A percentile compares a stretch with the other conserved stretches of the same genome.
phyloP scores from a whole-genome alignment of 2,797 vertebrate species.

The Chaetodon trifasciatus region DNA sequence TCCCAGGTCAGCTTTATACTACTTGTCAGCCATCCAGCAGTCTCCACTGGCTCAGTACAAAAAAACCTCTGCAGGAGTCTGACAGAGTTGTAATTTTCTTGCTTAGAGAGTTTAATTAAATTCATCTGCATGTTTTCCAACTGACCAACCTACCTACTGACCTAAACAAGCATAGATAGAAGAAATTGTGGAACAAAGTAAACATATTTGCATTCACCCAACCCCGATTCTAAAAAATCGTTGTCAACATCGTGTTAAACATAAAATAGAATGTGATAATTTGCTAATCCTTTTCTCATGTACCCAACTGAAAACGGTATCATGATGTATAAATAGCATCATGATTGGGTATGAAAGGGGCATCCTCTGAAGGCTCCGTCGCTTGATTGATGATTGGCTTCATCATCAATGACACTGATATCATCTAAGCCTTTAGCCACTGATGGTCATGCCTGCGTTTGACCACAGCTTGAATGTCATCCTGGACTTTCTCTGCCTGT shows the following conservation, averaged over 20 bases:
- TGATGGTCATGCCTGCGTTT: background rate
- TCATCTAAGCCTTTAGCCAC: background rate
- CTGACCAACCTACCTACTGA: constrained; percentile 7
- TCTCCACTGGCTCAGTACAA: constrained; percentile 42
- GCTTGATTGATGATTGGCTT: too few species aligned
- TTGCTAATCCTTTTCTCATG: too few species aligned
- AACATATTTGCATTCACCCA: constrained; percentile 4
- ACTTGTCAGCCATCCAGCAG: constrained; percentile 62
- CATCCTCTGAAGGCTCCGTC: too few species aligned
- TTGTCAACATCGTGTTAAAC: too few species aligned
- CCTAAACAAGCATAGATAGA: constrained; percentile 9
- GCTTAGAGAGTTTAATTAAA: constrained; percentile 29
- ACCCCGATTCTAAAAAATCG: background rate
- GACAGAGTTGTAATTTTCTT: constrained; percentile 28
- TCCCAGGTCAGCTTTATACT: constrained; percentile 68
- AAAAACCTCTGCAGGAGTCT: constrained; percentile 39
- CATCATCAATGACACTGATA: background rate
- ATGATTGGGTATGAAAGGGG: too few species aligned
- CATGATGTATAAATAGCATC: too few species aligned
- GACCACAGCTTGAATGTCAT: background rate
- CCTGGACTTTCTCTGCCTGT: constrained; percentile 30
- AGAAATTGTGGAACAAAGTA: background rate
- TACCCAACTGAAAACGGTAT: too few species aligned
- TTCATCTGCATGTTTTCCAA: constrained; percentile 15
- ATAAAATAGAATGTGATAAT: too few species aligned